These are phyloP conservation scores for Sebastes taczanowskii DNA, from an alignment of 2,797 vertebrate species.

Conservation along the genomic window DNA sequence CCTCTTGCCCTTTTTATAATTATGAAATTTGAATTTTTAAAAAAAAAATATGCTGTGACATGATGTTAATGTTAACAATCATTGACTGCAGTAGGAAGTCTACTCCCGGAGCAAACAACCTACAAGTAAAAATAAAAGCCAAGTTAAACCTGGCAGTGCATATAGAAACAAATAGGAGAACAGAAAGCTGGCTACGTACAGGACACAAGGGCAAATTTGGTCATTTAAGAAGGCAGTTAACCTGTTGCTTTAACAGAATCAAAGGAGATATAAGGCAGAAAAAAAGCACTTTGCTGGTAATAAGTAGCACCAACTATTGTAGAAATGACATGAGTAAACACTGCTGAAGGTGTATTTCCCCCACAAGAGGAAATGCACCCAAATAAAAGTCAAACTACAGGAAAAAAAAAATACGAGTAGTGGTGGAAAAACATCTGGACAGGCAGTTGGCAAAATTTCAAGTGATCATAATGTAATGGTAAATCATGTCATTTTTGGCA, in stretches of 20 bases:
- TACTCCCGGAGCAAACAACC: constrained; percentile 32
- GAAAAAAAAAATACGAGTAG: constrained; percentile 13
- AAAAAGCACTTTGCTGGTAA: constrained; percentile 74
- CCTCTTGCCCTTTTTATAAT: constrained; percentile 22
- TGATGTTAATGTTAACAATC: constrained; percentile 38
- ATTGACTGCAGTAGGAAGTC: constrained; percentile 27
- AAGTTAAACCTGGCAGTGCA: constrained; percentile 62
- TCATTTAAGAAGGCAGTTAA: constrained; percentile 73
- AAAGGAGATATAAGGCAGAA: constrained; percentile 66
- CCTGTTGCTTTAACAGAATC: constrained; percentile 70
- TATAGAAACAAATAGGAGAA: constrained; percentile 28
- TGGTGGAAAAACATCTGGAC: constrained; percentile 31
- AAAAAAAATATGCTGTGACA: background rate
- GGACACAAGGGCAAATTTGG: constrained; percentile 50
- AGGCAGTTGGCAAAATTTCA: constrained; percentile 54
- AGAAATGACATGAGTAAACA: constrained; percentile 47
- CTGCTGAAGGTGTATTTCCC: constrained; percentile 31
- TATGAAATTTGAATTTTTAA: background rate
- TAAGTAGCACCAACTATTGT: constrained; percentile 76
- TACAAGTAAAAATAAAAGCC: constrained; percentile 50
- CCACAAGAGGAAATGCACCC: constrained; percentile 27
- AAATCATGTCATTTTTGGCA: constrained; percentile 70
- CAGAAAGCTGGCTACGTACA: constrained; percentile 38
- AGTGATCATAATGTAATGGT: constrained; percentile 43
- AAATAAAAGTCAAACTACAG: constrained; percentile 12